Evolutionary conservation across 37 sponge, comb jelly and placozoan genomes (phyloP), one percentile per base, ranked within the genome.

Genomic region (Aplysina aerophoba): DNA sequence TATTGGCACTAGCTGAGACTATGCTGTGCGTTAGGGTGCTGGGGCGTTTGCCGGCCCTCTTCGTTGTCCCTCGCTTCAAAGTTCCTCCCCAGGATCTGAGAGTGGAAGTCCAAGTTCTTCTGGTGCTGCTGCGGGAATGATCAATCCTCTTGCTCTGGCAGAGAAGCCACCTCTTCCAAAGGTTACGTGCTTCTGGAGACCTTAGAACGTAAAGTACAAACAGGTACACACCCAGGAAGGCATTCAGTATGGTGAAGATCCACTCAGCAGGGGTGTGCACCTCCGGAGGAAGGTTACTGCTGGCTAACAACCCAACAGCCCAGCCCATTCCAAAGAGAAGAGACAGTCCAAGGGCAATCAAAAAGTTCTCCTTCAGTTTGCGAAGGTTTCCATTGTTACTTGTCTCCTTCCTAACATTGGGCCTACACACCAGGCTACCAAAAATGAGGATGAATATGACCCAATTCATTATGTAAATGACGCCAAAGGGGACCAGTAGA

Each of bases 401-500:
- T 44, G 50, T 44, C 6, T 44, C 50, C 50, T 44, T 44, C 50
- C 50, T 44, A 44, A 44, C 50, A 44, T 44, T 44, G 50, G 50
- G 50, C 50, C 50, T 44, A 8, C 41, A 44, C 53, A 57, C 54
- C 61, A 89, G 44, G 21, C 60, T 74, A 4, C 36, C 64, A 61
- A 90, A n/a, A 30, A 85, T 85, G 81, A 69, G 20, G 5, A 57
- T 41, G 61, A 81, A 89, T 20, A 89, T 34, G 56, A 80, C 21
- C 89, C 89, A 89, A 61, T 89, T 80, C 35, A 89, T 71, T 34
- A 80, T 53, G 59, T 84, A 85, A 44, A 89, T 71, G 2, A 85
- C 17, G 16, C 54, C 83, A 75, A 85, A 85, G 36, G 89, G 85
- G 0, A 72, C 50, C 3, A 85, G 78, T 30, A 89, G 79, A 11